Conservation (phyloP, 2,888 invertebrate genomes). For the Oscheius onirici region DNA sequence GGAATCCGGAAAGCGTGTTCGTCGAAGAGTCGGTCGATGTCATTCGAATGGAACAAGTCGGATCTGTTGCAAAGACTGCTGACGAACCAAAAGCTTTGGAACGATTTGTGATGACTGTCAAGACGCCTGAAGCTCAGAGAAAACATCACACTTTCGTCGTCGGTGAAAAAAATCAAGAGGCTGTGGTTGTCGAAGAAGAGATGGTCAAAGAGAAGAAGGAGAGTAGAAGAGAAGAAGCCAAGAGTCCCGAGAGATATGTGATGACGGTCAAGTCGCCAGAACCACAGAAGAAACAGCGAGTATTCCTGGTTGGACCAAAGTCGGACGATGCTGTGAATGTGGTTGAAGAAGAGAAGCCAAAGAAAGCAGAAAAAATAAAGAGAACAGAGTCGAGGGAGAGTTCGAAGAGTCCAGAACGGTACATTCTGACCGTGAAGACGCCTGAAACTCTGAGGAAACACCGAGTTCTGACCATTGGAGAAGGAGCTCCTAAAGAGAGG, state of each 20-base stretch:
- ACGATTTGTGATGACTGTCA: not conserved
- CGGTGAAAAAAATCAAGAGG: not conserved
- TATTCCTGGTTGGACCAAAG: slow-evolving; percentile 13
- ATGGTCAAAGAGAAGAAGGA: slow-evolving; percentile 19
- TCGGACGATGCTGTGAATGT: slow-evolving; percentile 34
- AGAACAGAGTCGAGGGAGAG: slow-evolving; percentile 26
- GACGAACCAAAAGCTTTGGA: not conserved
- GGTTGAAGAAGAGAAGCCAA: slow-evolving; percentile 37
- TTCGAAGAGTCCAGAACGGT: slow-evolving; percentile 40
- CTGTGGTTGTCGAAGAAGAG: not conserved
- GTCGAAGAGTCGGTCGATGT: not conserved
- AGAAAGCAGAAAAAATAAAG: slow-evolving; percentile 36
- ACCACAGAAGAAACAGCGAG: slow-evolving; percentile 41
- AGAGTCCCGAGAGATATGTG: slow-evolving; percentile 42
- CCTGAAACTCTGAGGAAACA: slow-evolving; percentile 46
- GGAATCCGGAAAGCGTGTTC: not conserved
- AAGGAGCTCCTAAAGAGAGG: slow-evolving; percentile 2
- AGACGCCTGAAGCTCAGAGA: not conserved
- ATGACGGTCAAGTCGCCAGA: slow-evolving; percentile 44
- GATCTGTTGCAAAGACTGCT: no score
- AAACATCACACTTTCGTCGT: slow-evolving; percentile 12
- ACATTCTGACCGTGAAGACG: slow-evolving; percentile 40
- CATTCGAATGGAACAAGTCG: no score
- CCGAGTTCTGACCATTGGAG: slow-evolving; percentile 25
- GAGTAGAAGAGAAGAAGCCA: slow-evolving; percentile 22